A percentile compares a stretch with the other conserved stretches of the same genome.
phyloP scores from a whole-genome alignment of 2,113 vertebrate species.

The Mastomys coucha region DNA sequence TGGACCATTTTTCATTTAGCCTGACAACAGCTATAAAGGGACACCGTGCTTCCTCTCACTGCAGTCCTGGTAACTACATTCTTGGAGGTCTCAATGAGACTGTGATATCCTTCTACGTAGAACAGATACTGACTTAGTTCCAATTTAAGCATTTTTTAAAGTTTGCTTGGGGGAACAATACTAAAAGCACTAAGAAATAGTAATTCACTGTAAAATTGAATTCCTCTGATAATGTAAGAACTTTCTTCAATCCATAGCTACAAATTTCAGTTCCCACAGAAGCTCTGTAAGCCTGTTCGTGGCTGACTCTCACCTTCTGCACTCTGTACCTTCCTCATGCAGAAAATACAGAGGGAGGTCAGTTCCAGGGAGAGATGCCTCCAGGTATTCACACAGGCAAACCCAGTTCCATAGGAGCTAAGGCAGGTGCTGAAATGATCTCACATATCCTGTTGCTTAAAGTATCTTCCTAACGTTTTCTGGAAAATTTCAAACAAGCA shows the following conservation, averaged over 20 bases:
- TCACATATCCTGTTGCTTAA: background rate
- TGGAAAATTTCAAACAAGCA: background rate
- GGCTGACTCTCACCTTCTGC: background rate
- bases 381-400: background rate
- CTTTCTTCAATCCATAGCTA: constrained; percentile 32
- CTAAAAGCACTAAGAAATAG: constrained; percentile 50
- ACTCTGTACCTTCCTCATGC: background rate
- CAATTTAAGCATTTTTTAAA: background rate
- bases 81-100: background rate
- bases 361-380: background rate
- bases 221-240: constrained; percentile 50
- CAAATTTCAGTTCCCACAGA: constrained; percentile 58
- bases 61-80: background rate
- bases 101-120: background rate
- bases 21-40: constrained; percentile 16
- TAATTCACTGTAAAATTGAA: constrained; percentile 60
- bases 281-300: background rate
- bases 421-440: constrained; percentile 1
- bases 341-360: background rate
- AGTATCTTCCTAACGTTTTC: constrained; percentile 54
- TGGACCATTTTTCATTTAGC: background rate
- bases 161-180: constrained; percentile 10
- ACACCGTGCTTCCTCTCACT: background rate
- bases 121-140: constrained; percentile 22
- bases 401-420: background rate